A percentile compares a stretch with the other conserved stretches of the same genome.
These are phyloP conservation scores for Diplogasteroides magnus DNA, from an alignment of 1,140 invertebrate genomes.

Conservation along the genomic window DNA sequence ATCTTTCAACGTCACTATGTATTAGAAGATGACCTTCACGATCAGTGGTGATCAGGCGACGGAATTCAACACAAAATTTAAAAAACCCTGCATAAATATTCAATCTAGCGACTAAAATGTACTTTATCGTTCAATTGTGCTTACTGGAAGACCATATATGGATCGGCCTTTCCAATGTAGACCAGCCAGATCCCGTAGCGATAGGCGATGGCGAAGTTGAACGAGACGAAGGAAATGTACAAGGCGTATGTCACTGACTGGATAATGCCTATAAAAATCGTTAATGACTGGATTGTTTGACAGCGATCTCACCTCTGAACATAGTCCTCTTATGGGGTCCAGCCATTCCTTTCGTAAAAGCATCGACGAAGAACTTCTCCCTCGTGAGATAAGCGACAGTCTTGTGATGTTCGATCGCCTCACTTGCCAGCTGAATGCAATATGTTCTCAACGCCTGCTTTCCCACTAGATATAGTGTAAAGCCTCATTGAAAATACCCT, in stretches of 20 bases:
- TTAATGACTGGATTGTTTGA: neutral
- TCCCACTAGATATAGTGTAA: no score
- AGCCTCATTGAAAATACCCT: no score
- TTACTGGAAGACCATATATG: conserved; percentile 49
- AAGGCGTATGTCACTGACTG: conserved; percentile 43
- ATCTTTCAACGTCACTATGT: neutral
- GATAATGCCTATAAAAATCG: conserved; percentile 32
- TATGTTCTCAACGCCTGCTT: neutral
- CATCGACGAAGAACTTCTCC: conserved; percentile 26
- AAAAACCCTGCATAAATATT: neutral
- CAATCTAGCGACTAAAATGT: no score
- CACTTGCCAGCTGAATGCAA: conserved; percentile 16
- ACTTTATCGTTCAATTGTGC: neutral
- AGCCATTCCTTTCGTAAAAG: conserved; percentile 49
- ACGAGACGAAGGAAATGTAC: conserved; percentile 31
- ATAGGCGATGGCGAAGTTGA: conserved; percentile 50
- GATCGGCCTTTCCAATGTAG: conserved; percentile 30
- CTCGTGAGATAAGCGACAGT: neutral
- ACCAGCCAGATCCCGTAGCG: conserved; percentile 41
- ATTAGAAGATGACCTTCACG: no score
- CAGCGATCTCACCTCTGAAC: no score
- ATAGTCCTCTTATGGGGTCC: no score
- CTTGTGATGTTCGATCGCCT: neutral
- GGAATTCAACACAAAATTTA: no score
- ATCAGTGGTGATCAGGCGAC: no score